Percentiles rank a stretch among this genome's conserved stretches.
phyloP scores from a whole-genome alignment of 2,888 invertebrate genomes.

The Oligia strigilis region DNA sequence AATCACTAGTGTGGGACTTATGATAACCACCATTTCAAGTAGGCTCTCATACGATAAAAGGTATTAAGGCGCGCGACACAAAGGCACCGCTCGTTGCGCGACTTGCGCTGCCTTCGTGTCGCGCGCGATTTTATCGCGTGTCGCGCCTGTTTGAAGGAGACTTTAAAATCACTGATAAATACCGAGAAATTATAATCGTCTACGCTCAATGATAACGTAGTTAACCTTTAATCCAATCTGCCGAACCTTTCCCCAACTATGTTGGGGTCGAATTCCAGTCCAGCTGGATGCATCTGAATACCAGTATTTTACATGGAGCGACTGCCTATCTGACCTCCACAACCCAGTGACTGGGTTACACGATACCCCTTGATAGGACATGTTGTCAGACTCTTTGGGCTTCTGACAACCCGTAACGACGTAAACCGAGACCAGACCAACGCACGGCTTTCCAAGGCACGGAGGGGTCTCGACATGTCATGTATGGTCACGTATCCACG shows the following conservation, averaged over 20 bases:
- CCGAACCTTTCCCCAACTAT: not conserved
- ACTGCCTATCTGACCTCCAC: not conserved
- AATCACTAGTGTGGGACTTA: constrained; percentile 38
- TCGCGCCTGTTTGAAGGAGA: too few species aligned
- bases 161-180: constrained; percentile 48
- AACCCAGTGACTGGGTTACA: not conserved
- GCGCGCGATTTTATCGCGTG: too few species aligned
- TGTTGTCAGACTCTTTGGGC: not conserved
- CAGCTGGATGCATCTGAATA: not conserved
- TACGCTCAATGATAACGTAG: constrained; percentile 69
- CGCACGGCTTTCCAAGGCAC: not conserved
- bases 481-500: too few species aligned
- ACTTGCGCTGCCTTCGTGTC: too few species aligned
- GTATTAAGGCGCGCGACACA: constrained; percentile 18
- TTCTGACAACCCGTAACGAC: too few species aligned
- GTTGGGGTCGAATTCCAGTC: not conserved
- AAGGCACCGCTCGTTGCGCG: too few species aligned
- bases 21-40: constrained; percentile 49
- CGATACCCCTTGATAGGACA: not conserved
- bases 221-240: constrained; percentile 48
- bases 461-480: not conserved
- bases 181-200: constrained; percentile 69
- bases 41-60: constrained; percentile 50
- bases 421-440: too few species aligned
- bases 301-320: not conserved